Base-by-base conservation (phyloP, 2,888 invertebrate genomes). In the Drosophila merina region DNA sequence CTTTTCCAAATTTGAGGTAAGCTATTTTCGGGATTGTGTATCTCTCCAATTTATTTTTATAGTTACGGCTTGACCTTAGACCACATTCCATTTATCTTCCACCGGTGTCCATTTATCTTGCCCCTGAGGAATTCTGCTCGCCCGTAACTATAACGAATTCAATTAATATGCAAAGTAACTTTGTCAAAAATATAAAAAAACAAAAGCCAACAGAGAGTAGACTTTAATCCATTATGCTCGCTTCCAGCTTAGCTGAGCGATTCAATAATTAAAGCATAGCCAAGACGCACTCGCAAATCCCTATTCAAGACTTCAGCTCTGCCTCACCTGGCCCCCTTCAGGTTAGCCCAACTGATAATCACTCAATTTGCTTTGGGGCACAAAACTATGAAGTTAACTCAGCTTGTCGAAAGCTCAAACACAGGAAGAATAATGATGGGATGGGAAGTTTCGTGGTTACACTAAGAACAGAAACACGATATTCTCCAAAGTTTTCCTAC, bases 281-380 rank as follows among this genome's bases (percentile, higher is more conserved):
- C 54, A 70, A 50, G 60, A 86, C 86, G 81, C 86, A 86, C 74
- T 70, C 51, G 52, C 42, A 51, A 68, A 58, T 20, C 20, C 57
- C 44, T 10, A 4, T 2, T 33, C 12, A 9, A 5, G 28, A 6
- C 28, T 28, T 6, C 28, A 28, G 0, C 28, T 28, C 28, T 6
- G 28, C 28, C 5, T 5, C 28, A 28, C 28, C 28, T 28, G 28
- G 28, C 36, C 33, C 31, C 38, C 62, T 44, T 25, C 63, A 83
- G 86, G 86, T 84, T 67, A 85, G 64, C 69, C 75, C 72, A 85
- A 85, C 84, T 84, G 83, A 87, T 84, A 84, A 84, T 87, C 88
- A 87, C 88, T 85, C 87, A 84, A 84, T 84, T 84, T 79, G 83
- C 87, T 77, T 33, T 50, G 51, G 62, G 84, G 79, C 83, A 77